Evolutionary conservation across 2,113 vertebrate species (phyloP).

Genomic region (Gambusia affinis): DNA sequence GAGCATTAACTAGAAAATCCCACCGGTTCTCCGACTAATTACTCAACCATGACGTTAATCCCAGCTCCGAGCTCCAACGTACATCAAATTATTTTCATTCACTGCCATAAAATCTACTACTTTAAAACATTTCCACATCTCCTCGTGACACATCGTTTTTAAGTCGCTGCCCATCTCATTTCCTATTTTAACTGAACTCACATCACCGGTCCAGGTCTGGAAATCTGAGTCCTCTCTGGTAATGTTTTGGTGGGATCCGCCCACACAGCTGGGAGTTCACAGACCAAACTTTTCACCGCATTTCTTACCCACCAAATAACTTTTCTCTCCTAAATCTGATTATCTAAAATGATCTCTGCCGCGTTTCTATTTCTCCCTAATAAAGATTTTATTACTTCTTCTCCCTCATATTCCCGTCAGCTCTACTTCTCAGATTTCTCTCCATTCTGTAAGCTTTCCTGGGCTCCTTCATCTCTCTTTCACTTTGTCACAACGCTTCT

Average conservation of each 20-base stretch:
- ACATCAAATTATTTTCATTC: neutral
- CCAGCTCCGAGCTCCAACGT: neutral
- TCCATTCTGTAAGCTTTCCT: slow-evolving; percentile 8
- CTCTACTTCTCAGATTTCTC: neutral
- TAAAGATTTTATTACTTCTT: neutral
- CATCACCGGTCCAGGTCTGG: neutral
- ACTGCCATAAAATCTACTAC: neutral
- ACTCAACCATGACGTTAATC: neutral
- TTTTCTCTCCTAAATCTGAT: neutral
- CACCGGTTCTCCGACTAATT: neutral
- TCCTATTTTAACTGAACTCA: neutral
- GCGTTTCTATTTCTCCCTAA: neutral
- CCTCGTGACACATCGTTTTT: neutral
- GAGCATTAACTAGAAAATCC: neutral
- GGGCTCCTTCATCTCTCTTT: slow-evolving; percentile 11
- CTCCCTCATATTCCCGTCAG: neutral
- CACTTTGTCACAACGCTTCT: neutral
- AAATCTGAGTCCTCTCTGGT: neutral
- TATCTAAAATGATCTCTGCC: neutral
- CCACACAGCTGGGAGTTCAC: no score
- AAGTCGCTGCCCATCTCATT: neutral
- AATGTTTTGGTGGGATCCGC: neutral
- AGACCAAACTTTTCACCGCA: neutral
- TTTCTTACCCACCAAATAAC: neutral
- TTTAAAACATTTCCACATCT: neutral